A percentile compares a stretch with the other conserved stretches of the same genome.
These are phyloP conservation scores for Lottia gigantea DNA, from an alignment of 2,888 invertebrate genomes.

Conservation along the genomic window DNA sequence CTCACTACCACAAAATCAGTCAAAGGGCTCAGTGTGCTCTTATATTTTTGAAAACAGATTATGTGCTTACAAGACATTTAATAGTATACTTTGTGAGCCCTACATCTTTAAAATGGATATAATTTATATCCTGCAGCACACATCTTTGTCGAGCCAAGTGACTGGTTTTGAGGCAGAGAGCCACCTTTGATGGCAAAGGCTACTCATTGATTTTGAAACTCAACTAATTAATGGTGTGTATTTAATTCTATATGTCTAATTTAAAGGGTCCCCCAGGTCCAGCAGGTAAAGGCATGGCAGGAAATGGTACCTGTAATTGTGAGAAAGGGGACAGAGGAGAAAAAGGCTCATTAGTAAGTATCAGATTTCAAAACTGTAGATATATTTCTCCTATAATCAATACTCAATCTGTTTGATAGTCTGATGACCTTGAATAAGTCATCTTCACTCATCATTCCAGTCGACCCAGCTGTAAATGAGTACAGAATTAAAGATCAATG, in stretches of 20 bases:
- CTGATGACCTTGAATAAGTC: no score
- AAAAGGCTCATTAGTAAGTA: constrained; percentile 82
- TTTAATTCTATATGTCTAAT: neutral
- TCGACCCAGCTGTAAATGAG: no score
- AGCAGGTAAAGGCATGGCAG: constrained; percentile 71
- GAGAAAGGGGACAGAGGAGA: constrained; percentile 92
- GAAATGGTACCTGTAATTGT: constrained; percentile 68
- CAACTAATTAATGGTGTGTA: no score
- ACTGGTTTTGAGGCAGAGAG: neutral
- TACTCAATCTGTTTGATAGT: no score
- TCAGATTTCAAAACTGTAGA: neutral
- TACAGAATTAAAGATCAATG: no score
- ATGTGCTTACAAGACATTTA: no score
- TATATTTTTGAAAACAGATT: no score
- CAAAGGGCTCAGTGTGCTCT: no score
- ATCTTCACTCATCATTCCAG: no score
- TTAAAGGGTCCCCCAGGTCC: constrained; percentile 74
- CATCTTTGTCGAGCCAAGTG: neutral
- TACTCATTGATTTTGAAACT: neutral
- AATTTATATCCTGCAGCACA: neutral
- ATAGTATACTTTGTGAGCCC: no score
- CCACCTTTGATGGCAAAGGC: neutral
- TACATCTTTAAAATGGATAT: neutral
- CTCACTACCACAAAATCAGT: no score
- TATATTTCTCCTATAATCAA: no score